Conservation (phyloP, 2,888 invertebrate genomes). For the Eucera pruinosa region DNA sequence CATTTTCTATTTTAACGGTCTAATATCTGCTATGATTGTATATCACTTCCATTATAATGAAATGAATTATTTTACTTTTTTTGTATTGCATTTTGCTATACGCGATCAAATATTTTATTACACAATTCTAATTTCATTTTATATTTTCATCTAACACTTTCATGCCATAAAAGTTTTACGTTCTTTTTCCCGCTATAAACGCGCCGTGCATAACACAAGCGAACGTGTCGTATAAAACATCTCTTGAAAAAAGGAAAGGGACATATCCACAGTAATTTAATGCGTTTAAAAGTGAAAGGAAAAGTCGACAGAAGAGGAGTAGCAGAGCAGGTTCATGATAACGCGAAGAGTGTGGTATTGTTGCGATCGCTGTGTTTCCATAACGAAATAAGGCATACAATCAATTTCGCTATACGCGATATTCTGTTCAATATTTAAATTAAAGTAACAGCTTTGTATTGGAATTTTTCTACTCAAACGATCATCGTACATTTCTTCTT, state of each 20-base stretch:
- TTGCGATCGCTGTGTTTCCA: neutral
- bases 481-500: constrained; percentile 9
- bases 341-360: neutral
- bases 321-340: neutral
- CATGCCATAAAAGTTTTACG: constrained; percentile 9
- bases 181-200: neutral
- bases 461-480: neutral
- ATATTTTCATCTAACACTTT: neutral
- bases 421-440: neutral
- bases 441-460: neutral
- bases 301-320: neutral
- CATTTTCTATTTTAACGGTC: no score
- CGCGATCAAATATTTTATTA: neutral
- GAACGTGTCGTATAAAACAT: constrained; percentile 1
- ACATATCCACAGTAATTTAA: constrained; percentile 5
- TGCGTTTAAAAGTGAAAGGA: neutral
- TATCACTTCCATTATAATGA: no score
- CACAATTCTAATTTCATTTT: neutral
- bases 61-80: no score
- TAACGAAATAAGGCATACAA: neutral
- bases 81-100: no score
- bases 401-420: neutral
- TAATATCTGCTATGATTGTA: no score
- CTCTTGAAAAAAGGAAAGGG: neutral
- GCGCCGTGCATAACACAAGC: neutral